Evolutionary conservation across 2,888 invertebrate genomes (phyloP).

Genomic region (Campoplex nolae): DNA sequence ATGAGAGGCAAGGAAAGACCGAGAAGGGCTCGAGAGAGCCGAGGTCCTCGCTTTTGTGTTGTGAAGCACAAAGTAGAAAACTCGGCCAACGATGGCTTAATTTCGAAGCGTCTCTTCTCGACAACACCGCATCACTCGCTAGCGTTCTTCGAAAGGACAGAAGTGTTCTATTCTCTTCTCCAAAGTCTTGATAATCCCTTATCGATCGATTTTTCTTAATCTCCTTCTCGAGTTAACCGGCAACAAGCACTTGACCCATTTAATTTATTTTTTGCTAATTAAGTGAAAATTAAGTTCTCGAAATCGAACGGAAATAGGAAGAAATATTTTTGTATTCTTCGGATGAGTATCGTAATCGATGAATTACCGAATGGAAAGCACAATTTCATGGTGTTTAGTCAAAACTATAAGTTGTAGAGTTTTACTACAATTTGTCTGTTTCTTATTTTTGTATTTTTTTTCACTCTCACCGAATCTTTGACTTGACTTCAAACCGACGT

Average conservation of each 20-base stretch:
- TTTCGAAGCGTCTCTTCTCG: constrained; percentile 51
- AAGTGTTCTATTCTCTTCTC: constrained; percentile 20
- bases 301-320: neutral
- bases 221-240: constrained; percentile 12
- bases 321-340: neutral
- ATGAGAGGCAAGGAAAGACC: neutral
- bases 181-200: constrained; percentile 26
- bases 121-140: neutral
- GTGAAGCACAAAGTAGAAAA: constrained; percentile 51
- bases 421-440: no score
- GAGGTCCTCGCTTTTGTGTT: constrained; percentile 29
- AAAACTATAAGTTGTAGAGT: no score
- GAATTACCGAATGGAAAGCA: neutral
- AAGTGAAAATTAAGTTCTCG: neutral
- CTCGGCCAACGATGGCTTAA: constrained; percentile 66
- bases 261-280: neutral
- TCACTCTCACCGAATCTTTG: no score
- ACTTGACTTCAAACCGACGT: no score
- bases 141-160: constrained; percentile 13
- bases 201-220: constrained; percentile 38
- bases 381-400: no score
- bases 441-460: no score
- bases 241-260: constrained; percentile 9
- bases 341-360: neutral
- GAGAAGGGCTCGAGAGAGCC: constrained; percentile 14